Evolutionary conservation across 2,888 invertebrate genomes (phyloP).

Genomic region (Plebejus anna): DNA sequence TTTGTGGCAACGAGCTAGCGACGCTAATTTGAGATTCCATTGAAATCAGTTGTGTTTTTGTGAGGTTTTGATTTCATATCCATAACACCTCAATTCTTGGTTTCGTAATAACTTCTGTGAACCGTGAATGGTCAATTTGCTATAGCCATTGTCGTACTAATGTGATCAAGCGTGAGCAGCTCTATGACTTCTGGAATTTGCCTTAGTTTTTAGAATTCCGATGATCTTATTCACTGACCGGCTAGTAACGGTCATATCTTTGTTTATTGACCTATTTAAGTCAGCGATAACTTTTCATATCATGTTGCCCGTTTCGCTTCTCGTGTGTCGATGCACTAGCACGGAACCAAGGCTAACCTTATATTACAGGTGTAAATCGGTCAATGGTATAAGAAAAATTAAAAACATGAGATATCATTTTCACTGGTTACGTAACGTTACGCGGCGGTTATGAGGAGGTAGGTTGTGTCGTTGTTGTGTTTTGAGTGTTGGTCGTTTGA

Average conservation of each 20-base stretch:
- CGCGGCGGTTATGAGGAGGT: slow-evolving; percentile 28
- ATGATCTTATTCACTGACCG: neutral
- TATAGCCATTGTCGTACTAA: neutral
- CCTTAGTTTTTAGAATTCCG: neutral
- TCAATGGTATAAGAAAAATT: slow-evolving; percentile 38
- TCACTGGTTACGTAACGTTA: slow-evolving; percentile 44
- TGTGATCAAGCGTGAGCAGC: neutral
- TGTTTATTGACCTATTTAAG: slow-evolving; percentile 23
- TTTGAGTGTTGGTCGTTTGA: slow-evolving; percentile 33
- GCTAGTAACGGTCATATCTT: neutral
- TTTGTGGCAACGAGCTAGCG: too few relatives aligned
- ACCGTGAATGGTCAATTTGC: neutral
- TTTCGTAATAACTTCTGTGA: neutral
- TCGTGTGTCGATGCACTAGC: slow-evolving; percentile 54
- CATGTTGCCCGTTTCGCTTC: slow-evolving; percentile 50
- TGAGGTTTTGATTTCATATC: neutral
- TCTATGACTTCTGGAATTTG: neutral
- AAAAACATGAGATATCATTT: slow-evolving; percentile 42
- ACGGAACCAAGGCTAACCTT: slow-evolving; percentile 60
- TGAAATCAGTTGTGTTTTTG: neutral
- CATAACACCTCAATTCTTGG: neutral
- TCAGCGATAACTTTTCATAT: slow-evolving; percentile 38
- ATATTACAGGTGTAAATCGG: slow-evolving; percentile 37
- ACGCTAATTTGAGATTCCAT: too few relatives aligned
- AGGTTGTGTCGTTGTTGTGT: slow-evolving; percentile 11